Percentiles rank a stretch among this genome's conserved stretches.
Evolutionary conservation across 2,888 invertebrate species (phyloP).

Genomic region (Chromoteleia sp.): DNA sequence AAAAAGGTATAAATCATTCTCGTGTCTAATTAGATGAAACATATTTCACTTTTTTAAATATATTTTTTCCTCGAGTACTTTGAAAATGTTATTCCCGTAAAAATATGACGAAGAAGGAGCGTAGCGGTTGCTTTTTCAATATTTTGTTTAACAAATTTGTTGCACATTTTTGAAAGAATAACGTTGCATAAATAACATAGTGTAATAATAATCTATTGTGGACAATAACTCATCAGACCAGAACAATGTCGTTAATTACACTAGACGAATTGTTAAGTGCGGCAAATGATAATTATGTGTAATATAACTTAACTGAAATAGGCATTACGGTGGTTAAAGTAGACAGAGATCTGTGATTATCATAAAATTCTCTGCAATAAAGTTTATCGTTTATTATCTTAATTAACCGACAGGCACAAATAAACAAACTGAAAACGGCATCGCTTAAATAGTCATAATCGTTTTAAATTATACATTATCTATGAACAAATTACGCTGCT

Average conservation of each 20-base stretch:
- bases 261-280: constrained; percentile 48
- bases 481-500: no score
- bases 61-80: neutral
- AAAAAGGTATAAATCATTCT: constrained; percentile 36
- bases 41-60: neutral
- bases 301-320: constrained; percentile 44
- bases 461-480: constrained; percentile 6
- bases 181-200: neutral
- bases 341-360: constrained; percentile 51
- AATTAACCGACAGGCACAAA: constrained; percentile 2
- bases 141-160: no score
- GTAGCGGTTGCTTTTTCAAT: no score
- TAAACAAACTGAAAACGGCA: constrained; percentile 21
- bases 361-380: constrained; percentile 38
- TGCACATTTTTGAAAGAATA: neutral
- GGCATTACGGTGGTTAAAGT: constrained; percentile 24
- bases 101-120: no score
- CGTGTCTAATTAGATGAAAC: constrained; percentile 36
- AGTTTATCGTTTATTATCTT: constrained; percentile 27
- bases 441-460: constrained; percentile 4
- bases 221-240: constrained; percentile 34
- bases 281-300: constrained; percentile 54
- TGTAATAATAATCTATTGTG: constrained; percentile 10
- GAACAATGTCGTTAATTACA: constrained; percentile 39
- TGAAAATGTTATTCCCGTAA: neutral